A percentile compares a stretch with the other conserved stretches of the same genome.
Evolutionary conservation across 1,140 invertebrate genomes (phyloP).

Genomic region (Orius laevigatus): DNA sequence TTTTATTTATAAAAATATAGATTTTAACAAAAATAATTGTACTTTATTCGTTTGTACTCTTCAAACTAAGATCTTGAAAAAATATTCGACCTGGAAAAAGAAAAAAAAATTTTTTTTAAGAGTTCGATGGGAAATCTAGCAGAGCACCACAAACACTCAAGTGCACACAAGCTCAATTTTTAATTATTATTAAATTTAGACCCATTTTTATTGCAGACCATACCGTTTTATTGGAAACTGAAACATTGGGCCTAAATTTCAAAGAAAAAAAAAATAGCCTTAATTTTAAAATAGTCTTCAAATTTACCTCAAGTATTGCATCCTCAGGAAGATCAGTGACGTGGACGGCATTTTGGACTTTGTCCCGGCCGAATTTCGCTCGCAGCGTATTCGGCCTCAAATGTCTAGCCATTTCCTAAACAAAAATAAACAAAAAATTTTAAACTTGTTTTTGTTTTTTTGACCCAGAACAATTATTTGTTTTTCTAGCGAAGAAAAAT

Average conservation of each 20-base stretch:
- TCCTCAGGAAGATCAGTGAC: slow-evolving; percentile 85
- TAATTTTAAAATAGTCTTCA: no score
- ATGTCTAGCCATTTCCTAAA: slow-evolving; percentile 66
- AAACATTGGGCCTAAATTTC: no score
- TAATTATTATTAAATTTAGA: background rate
- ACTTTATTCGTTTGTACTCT: background rate
- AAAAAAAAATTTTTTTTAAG: slow-evolving; percentile 4
- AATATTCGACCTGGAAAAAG: slow-evolving; percentile 42
- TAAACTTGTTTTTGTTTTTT: background rate
- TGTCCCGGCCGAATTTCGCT: slow-evolving; percentile 65
- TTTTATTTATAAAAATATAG: no score
- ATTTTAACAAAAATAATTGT: no score
- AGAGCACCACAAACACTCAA: background rate
- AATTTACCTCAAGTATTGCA: slow-evolving; percentile 52
- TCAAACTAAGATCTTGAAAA: slow-evolving; percentile 47
- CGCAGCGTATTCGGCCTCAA: slow-evolving; percentile 66
- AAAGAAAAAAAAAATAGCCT: no score
- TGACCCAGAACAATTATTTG: no score
- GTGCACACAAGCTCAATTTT: background rate
- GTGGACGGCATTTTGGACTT: slow-evolving; percentile 76
- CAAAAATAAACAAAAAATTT: slow-evolving; percentile 16
- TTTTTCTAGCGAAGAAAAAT: no score
- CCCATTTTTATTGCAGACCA: background rate
- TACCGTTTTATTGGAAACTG: background rate
- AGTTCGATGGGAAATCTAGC: slow-evolving; percentile 1